Percentiles rank a stretch among this genome's conserved stretches.
These are phyloP conservation scores for Esperia sulphurella DNA, from an alignment of 2,888 invertebrate species.

Conservation along the genomic window DNA sequence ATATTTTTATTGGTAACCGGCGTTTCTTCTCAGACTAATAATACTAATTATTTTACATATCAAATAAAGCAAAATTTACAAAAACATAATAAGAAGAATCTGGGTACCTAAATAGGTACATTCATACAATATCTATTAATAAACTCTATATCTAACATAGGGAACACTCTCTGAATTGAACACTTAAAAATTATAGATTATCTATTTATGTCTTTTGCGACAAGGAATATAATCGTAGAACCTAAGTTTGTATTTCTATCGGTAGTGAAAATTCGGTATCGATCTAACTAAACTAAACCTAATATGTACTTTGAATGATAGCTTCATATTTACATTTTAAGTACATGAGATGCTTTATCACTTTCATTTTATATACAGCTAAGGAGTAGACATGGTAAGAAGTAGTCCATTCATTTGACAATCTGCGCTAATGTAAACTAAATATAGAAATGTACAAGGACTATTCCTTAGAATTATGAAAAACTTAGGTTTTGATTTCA, in stretches of 20 bases:
- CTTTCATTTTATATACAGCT: conserved; percentile 25
- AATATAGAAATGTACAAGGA: too few species aligned
- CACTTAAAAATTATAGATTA: conserved; percentile 40
- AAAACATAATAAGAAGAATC: conserved; percentile 53
- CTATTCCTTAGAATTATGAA: too few species aligned
- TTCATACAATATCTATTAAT: conserved; percentile 49
- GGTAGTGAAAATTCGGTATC: conserved; percentile 73
- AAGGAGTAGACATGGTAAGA: too few species aligned
- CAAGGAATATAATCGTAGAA: conserved; percentile 50
- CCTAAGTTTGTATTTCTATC: conserved; percentile 52
- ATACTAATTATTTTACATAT: conserved; percentile 68
- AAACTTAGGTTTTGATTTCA: too few species aligned
- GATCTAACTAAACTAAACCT: conserved; percentile 38
- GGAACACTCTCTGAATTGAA: conserved; percentile 72
- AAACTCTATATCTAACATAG: conserved; percentile 51
- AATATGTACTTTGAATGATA: conserved; percentile 41
- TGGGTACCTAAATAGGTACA: conserved; percentile 56
- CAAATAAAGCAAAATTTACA: conserved; percentile 73
- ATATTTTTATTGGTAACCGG: conserved; percentile 79
- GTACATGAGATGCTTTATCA: conserved; percentile 62
- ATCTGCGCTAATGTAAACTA: too few species aligned
- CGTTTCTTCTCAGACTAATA: conserved; percentile 78
- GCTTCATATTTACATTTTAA: conserved; percentile 63
- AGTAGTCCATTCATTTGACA: too few species aligned
- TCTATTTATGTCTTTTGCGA: conserved; percentile 49